Conservation (phyloP, 1,140 invertebrate species). For the Hycleus cichorii region DNA sequence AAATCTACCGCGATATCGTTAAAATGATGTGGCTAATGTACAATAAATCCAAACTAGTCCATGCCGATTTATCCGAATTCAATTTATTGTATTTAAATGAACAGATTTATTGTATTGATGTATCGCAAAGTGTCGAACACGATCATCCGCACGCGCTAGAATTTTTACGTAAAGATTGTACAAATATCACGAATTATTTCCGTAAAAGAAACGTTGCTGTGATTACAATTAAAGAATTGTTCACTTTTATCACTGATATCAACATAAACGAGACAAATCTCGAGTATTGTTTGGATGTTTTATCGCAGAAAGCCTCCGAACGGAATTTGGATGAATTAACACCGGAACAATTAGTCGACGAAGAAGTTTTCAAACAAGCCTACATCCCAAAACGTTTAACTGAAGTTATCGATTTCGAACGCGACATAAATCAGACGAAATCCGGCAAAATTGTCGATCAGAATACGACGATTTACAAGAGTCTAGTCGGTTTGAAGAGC, state of each 20-base stretch:
- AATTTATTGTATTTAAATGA: slow-evolving; percentile 85
- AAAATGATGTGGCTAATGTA: slow-evolving; percentile 89
- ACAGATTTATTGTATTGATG: slow-evolving; percentile 88
- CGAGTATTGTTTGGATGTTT: slow-evolving; percentile 66
- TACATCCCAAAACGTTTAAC: slow-evolving; percentile 93
- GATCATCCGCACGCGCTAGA: slow-evolving; percentile 93
- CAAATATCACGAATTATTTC: slow-evolving; percentile 91
- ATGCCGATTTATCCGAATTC: slow-evolving; percentile 96
- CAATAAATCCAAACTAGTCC: slow-evolving; percentile 87
- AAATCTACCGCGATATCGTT: slow-evolving; percentile 84
- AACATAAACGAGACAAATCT: slow-evolving; percentile 76
- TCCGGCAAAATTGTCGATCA: slow-evolving; percentile 47
- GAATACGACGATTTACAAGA: slow-evolving; percentile 74
- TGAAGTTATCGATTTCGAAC: slow-evolving; percentile 86
- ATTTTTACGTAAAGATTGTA: slow-evolving; percentile 92
- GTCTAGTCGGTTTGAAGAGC: slow-evolving; percentile 72
- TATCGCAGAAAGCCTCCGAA: slow-evolving; percentile 59
- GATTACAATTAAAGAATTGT: slow-evolving; percentile 84
- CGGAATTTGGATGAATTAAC: slow-evolving; percentile 48
- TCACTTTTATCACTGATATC: slow-evolving; percentile 93
- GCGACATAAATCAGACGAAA: slow-evolving; percentile 76
- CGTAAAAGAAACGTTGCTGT: slow-evolving; percentile 80
- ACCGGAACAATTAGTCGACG: slow-evolving; percentile 48
- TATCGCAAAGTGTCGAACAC: slow-evolving; percentile 96
- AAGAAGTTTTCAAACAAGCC: slow-evolving; percentile 88